Base-by-base conservation (phyloP, 2,888 invertebrate genomes). In the Diplazon laetatorius region DNA sequence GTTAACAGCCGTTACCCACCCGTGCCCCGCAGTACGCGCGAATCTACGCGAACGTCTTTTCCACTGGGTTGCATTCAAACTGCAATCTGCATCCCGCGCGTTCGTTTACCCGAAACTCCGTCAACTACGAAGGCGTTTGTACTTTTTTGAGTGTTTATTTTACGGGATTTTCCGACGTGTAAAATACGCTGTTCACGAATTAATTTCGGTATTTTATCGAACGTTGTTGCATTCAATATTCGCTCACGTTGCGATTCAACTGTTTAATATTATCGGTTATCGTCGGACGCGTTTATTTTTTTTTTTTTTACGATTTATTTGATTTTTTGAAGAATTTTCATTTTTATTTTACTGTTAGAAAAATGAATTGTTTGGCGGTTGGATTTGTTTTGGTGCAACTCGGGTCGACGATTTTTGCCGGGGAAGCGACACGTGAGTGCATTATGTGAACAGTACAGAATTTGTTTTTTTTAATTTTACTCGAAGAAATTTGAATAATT, bases 371-470 rank as follows among this genome's bases (percentile, higher is more conserved):
- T 12, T 6, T 70, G 9, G 48, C 60, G 37, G 25, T 70, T 39
- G 70, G 69, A 39, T 55, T 65, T 22, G 30, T 70, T 22, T 44
- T 52, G 25, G n/a, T 42, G 20, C 16, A 22, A 44, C 22, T 73
- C n/a, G 22, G 63, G 42, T 18, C 57, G 8, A 22, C 8, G 5
- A 46, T 46, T 30, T 2, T 80, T 59, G 69, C 71, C 66, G 73
- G 76, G 18, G 73, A 73, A 55, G 65, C 76, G 3, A 77, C 65
- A 14, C 83, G 83, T 83, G 73, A 83, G 83, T 83, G n/a, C 6
- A 57, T n/a, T n/a, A n/a, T n/a, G n/a, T n/a, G n/a, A n/a, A n/a
- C n/a, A n/a, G n/a, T n/a, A n/a, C n/a, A n/a, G n/a, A n/a, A n/a
- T n/a, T n/a, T n/a, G n/a, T n/a, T n/a, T n/a, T n/a, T n/a, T n/a